phyloP scores from a whole-genome alignment of 2,797 vertebrate genomes.

The Anguilla marmorata region DNA sequence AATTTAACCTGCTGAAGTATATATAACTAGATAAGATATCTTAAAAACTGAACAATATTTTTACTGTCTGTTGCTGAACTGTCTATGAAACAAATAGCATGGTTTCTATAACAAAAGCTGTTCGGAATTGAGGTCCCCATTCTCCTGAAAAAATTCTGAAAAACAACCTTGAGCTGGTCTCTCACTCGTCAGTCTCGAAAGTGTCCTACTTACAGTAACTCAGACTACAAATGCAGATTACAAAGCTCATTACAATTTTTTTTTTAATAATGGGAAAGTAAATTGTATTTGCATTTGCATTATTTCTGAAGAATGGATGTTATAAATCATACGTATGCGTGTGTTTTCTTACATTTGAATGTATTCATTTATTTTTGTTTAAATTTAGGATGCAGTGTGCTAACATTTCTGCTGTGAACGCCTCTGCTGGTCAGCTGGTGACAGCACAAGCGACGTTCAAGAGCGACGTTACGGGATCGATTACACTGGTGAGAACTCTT shows the following conservation, averaged over 20 bases:
- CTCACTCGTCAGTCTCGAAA: not conserved
- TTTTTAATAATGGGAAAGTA: not conserved
- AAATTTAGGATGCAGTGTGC: slow-evolving; percentile 70
- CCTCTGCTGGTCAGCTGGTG: slow-evolving; percentile 59
- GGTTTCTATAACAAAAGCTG: not conserved
- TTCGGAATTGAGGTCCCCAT: not conserved
- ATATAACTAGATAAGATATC: slow-evolving; percentile 37
- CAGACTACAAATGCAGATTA: not conserved
- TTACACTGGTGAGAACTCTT: slow-evolving; percentile 67
- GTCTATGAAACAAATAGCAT: not conserved
- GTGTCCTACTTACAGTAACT: not conserved
- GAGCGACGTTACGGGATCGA: slow-evolving; percentile 60
- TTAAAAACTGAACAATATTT: slow-evolving; percentile 25
- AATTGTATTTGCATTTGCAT: not conserved
- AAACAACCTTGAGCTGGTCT: not conserved
- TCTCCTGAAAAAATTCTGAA: not conserved
- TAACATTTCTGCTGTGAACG: slow-evolving; percentile 54
- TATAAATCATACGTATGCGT: not conserved
- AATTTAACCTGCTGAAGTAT: not conserved
- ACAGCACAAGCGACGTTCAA: slow-evolving; percentile 66
- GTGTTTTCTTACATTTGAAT: not conserved
- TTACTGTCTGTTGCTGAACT: not conserved
- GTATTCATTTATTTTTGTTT: not conserved
- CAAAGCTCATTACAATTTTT: not conserved
- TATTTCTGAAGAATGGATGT: not conserved